These are phyloP conservation scores for Dendrolimus pini DNA, from an alignment of 2,888 invertebrate genomes.

Conservation along the genomic window DNA sequence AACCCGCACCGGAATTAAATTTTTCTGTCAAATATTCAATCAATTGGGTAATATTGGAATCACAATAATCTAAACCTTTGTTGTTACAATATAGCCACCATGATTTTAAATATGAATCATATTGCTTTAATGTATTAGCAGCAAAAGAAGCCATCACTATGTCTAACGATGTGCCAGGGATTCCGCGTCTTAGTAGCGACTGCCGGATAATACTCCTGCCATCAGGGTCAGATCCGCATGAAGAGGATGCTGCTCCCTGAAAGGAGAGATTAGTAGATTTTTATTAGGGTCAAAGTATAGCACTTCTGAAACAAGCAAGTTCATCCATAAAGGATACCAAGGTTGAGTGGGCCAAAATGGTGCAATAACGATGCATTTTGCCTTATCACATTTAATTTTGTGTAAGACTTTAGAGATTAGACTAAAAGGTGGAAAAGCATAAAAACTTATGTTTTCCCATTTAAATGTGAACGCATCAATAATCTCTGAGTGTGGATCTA, in stretches of 20 bases:
- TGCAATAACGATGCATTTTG: constrained; percentile 16
- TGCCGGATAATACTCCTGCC: constrained; percentile 18
- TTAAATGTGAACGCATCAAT: constrained; percentile 11
- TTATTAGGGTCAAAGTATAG: constrained; percentile 13
- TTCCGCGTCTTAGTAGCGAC: constrained; percentile 6
- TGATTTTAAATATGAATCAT: constrained; percentile 3
- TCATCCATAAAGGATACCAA: constrained; percentile 15
- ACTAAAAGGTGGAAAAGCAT: neutral
- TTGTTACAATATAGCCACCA: constrained; percentile 12
- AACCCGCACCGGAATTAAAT: neutral
- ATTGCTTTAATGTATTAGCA: constrained; percentile 7
- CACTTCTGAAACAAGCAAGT: constrained; percentile 9
- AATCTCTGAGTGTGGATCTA: constrained; percentile 11
- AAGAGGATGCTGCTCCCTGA: constrained; percentile 14
- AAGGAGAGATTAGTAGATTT: constrained; percentile 15
- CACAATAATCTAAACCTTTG: constrained; percentile 6
- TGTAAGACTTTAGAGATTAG: neutral
- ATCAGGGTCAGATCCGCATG: constrained; percentile 12
- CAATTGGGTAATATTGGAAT: constrained; percentile 2
- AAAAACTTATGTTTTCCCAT: neutral
- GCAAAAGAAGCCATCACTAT: constrained; percentile 15
- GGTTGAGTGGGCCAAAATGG: constrained; percentile 19
- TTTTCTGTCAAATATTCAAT: constrained; percentile 4
- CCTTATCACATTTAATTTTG: constrained; percentile 9
- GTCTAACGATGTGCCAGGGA: constrained; percentile 6